Percentiles rank a stretch among this genome's conserved stretches.
These are phyloP conservation scores for Troides helena DNA, from an alignment of 2,888 invertebrate genomes.

Conservation along the genomic window DNA sequence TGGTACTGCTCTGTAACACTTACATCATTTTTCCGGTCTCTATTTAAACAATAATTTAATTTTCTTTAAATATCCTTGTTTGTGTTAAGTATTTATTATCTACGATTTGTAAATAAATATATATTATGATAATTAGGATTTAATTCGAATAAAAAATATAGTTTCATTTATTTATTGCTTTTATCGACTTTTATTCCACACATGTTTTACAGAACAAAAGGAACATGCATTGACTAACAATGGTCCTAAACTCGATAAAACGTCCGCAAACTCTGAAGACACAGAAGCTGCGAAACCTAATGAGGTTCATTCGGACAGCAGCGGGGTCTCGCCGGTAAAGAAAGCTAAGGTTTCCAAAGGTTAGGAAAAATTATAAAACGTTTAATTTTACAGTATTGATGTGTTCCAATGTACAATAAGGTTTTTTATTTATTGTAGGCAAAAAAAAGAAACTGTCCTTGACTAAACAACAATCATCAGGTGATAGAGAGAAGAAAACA, in stretches of 20 bases:
- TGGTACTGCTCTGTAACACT: no score
- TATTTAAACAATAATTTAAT: no score
- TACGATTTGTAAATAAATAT: no score
- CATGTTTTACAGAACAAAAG: slow-evolving; percentile 35
- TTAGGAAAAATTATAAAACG: slow-evolving; percentile 32
- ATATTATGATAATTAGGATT: no score
- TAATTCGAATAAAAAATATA: no score
- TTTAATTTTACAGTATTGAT: neutral
- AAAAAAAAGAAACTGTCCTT: slow-evolving; percentile 63
- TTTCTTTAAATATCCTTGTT: no score
- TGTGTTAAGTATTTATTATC: no score
- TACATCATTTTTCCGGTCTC: no score
- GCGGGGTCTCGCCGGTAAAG: slow-evolving; percentile 66
- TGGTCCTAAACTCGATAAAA: slow-evolving; percentile 29
- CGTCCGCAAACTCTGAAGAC: slow-evolving; percentile 35
- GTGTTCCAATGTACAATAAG: neutral
- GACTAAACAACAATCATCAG: slow-evolving; percentile 39
- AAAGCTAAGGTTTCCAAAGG: slow-evolving; percentile 61
- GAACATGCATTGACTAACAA: slow-evolving; percentile 37
- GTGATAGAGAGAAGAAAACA: slow-evolving; percentile 21
- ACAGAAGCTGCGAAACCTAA: slow-evolving; percentile 14
- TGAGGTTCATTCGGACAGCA: slow-evolving; percentile 47
- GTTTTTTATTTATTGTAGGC: slow-evolving; percentile 40
- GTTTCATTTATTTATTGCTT: no score
- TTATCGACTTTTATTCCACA: no score